A percentile compares a stretch with the other conserved stretches of the same genome.
Conservation (phyloP, 2,113 vertebrate genomes). For the human (Homo sapiens) region GRCh38 chr3:135344501-135345000, state of each 20-base stretch:
- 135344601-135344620: background rate
- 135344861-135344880: background rate
- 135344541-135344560: background rate
- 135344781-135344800: background rate
- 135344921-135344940: constrained; percentile 14
- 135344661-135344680: background rate
- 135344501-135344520: background rate
- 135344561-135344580: background rate
- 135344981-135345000: constrained; percentile 10
- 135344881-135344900: background rate
- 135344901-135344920: background rate
- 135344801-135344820: background rate
- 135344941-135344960: background rate
- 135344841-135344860: background rate
- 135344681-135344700: background rate
- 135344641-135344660: background rate
- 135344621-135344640: background rate
- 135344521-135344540: background rate
- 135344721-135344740: too few relatives aligned
- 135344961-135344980: constrained; percentile 11
- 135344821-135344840: background rate
- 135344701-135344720: background rate
- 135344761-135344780: background rate
- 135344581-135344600: background rate
- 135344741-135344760: background rate